A percentile compares a stretch with the other conserved stretches of the same genome.
phyloP scores from a whole-genome alignment of 1,140 invertebrate genomes.

The Temnothorax longispinosus region DNA sequence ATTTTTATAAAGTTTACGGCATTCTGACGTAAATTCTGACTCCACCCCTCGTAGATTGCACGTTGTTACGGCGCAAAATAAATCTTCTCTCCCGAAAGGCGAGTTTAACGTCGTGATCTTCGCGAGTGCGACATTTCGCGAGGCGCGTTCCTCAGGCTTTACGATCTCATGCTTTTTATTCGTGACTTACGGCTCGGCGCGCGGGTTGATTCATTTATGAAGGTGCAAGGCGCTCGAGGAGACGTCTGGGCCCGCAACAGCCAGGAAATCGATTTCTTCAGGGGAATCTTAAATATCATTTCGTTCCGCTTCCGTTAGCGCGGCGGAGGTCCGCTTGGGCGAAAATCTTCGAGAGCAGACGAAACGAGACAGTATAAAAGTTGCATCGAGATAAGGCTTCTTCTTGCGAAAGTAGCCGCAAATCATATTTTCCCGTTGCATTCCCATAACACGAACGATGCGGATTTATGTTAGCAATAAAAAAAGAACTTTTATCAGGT shows the following conservation, averaged over 20 bases:
- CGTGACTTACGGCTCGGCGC: constrained; percentile 53
- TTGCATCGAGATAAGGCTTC: constrained; percentile 18
- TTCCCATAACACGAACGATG: background rate
- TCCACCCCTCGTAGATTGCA: constrained; percentile 14
- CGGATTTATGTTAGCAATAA: constrained; percentile 26
- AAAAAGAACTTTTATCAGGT: background rate
- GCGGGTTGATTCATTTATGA: constrained; percentile 71
- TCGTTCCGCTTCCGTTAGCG: constrained; percentile 46
- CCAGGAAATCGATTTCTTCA: constrained; percentile 69
- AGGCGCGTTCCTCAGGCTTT: constrained; percentile 36
- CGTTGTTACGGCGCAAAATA: constrained; percentile 37
- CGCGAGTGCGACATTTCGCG: constrained; percentile 37
- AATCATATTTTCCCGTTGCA: constrained; percentile 23
- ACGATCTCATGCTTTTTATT: constrained; percentile 63
- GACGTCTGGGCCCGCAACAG: constrained; percentile 54
- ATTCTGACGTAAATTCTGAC: constrained; percentile 21
- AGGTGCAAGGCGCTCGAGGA: constrained; percentile 22
- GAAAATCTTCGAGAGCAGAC: background rate
- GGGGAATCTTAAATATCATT: constrained; percentile 66
- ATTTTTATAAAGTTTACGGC: constrained; percentile 44
- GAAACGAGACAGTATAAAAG: constrained; percentile 44
- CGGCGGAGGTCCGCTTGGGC: background rate
- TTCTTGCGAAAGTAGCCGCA: constrained; percentile 19
- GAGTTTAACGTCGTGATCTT: constrained; percentile 41
- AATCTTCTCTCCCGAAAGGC: constrained; percentile 39